A percentile compares a stretch with the other conserved stretches of the same genome.
Evolutionary conservation across 2,797 vertebrate species (phyloP).

Genomic region (Parauchenoglanis punctatus): DNA sequence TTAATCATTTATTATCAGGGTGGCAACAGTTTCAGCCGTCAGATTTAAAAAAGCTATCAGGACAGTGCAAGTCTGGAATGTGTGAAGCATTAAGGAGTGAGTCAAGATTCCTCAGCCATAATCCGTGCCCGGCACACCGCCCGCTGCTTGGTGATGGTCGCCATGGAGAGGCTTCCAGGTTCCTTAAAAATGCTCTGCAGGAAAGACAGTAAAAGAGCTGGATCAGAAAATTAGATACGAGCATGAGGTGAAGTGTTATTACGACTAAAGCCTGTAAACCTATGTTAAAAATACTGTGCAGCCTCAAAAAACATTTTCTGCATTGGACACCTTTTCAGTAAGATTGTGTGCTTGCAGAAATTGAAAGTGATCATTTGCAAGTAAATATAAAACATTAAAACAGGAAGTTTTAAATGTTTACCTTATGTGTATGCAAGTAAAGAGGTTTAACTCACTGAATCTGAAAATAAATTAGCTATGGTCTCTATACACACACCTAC

Average conservation of each 20-base stretch:
- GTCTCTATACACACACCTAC: background rate
- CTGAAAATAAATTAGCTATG: background rate
- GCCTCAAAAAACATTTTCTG: background rate
- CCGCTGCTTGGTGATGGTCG: conserved; percentile 82
- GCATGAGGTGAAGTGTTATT: background rate
- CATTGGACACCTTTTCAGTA: background rate
- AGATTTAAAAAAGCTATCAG: background rate
- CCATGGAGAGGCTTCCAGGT: conserved; percentile 85
- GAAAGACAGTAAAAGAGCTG: background rate
- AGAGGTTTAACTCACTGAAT: background rate
- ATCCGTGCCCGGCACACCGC: conserved; percentile 75
- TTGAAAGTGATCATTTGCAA: background rate
- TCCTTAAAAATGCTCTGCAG: conserved; percentile 87
- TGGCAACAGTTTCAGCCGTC: conserved; percentile 46
- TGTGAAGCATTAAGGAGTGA: conserved; percentile 35
- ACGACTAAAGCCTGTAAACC: background rate
- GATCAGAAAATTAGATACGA: conserved; percentile 27
- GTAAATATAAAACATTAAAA: background rate
- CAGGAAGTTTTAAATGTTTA: background rate
- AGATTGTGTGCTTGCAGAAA: background rate
- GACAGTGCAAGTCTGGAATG: conserved; percentile 66
- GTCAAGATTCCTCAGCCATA: conserved; percentile 68
- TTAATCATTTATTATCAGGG: conserved; percentile 82
- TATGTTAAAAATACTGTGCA: background rate
- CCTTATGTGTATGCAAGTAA: background rate